These are phyloP conservation scores for Tetropium fuscum DNA, from an alignment of 2,888 invertebrate species.

Conservation along the genomic window DNA sequence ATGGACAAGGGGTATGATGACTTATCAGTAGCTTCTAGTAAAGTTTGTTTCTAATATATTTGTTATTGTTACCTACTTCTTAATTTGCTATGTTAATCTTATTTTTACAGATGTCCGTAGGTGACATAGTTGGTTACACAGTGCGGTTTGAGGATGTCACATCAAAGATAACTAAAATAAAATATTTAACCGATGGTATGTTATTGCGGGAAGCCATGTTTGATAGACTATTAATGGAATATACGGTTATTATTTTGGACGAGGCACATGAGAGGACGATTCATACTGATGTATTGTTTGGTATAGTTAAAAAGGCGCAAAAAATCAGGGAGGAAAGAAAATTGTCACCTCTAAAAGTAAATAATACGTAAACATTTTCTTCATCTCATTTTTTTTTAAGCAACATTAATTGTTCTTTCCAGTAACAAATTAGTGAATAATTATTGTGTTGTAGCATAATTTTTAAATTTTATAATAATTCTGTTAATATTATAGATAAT, in stretches of 20 bases:
- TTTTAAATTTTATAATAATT: too few species aligned
- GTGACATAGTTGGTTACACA: slow-evolving; percentile 71
- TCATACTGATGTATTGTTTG: slow-evolving; percentile 93
- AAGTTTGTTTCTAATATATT: slow-evolving; percentile 10
- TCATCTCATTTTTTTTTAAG: too few species aligned
- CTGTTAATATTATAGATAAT: slow-evolving; percentile 72
- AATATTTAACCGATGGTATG: slow-evolving; percentile 96
- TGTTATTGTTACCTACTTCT: background rate
- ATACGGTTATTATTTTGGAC: slow-evolving; percentile 88
- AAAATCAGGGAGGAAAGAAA: slow-evolving; percentile 74
- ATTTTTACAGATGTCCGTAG: slow-evolving; percentile 55
- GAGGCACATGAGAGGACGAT: slow-evolving; percentile 97
- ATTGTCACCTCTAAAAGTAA: slow-evolving; percentile 75
- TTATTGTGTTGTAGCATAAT: too few species aligned
- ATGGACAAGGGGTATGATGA: slow-evolving; percentile 68
- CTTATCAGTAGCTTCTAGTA: too few species aligned
- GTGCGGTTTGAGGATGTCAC: slow-evolving; percentile 95
- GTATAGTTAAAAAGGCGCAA: slow-evolving; percentile 91
- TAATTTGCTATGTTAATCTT: background rate
- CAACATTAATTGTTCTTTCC: too few species aligned
- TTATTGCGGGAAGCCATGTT: slow-evolving; percentile 89
- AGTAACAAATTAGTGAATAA: too few species aligned
- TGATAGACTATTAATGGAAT: slow-evolving; percentile 80
- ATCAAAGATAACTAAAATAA: slow-evolving; percentile 83
- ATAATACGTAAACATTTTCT: too few species aligned